Base-by-base conservation (phyloP, 2,888 invertebrate species). In the Habroteleia sp. region DNA sequence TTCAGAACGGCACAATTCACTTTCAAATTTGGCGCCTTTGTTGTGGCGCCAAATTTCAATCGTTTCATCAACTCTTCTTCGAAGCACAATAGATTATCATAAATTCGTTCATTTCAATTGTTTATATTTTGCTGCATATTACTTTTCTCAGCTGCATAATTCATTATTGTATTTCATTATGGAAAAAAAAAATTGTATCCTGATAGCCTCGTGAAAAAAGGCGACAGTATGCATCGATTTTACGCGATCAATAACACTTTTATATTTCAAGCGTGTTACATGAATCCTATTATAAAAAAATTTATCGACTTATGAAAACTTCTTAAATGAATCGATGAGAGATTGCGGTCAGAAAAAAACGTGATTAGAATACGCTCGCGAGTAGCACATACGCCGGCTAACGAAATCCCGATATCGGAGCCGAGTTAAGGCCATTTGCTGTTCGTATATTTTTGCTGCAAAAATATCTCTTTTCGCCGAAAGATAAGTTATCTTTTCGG, bases 251-350 rank as follows among this genome's bases (percentile, higher is more conserved):
- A 68, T 68, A 58, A 25, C 50, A 27, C 58, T 68, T 68, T 56
- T 41, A 58, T 68, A 68, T 56, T 68, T 68, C 41, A 56, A 56
- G 56, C 48, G 33, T 35, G 50, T 58, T 58, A 42, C 29, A 58
- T 50, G 5, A 58, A 58, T 58, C 35, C 50, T 48, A 35, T 50
- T 68, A 50, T 42, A 65, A 46, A 48, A n/a, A 68, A 68, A 58
- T 8, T 66, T 54, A 58, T 68, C 25, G 33, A 50, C 50, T 68
- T 68, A 33, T 68, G 58, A 31, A 50, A 68, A 68, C 58, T 58
- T 68, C 58, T 58, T 68, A 42, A 68, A 58, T 50, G 29, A 25
- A 58, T 16, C 41, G 33, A 29, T 29, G 46, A 37, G 23, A 46
- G 52, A 42, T 33, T 54, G 37, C 44, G 11, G 3, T 0, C 10